Base-by-base conservation (phyloP, 2,888 invertebrate species). In the Scaptomyza cyrtandrae region DNA sequence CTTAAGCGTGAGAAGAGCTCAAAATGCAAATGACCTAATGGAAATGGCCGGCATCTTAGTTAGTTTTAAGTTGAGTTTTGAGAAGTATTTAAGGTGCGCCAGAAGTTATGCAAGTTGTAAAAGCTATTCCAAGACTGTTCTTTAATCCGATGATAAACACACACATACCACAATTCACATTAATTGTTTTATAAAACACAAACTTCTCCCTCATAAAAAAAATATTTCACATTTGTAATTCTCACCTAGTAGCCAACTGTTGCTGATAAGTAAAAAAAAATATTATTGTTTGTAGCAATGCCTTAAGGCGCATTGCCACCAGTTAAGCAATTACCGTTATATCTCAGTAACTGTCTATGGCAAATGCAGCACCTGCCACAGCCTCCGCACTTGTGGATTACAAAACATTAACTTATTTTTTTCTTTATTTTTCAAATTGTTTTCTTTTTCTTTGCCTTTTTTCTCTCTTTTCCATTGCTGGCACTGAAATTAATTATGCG, bases 401-500 rank as follows among this genome's bases (percentile, higher is more conserved):
- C 85, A 67, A 88, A 80, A 81, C 85, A 78, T 86, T 72, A 75
- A 78, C 82, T 87, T 87, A 81, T 85, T 86, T 81, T 70, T 66
- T 57, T 53, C 71, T 81, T 81, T 5, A 24, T 24, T 86, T 71
- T 68, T 79, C 59, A 75, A 60, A 65, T 71, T 66, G 65, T 50
- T 55, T 55, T 49, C 37, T 35, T 53, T 61, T 66, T 64, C 7
- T 37, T 31, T 57, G 41, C 16, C 3, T 29, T 27, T 31, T 43
- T 27, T 53, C 31, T 54, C 52, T 49, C 16, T 9, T 4, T 16
- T 16, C 41, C 45, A 11, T 59, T 60, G 54, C 75, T 65, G 81
- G 59, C 69, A 63, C 60, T 72, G 80, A 82, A 88, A 85, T 88
- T 88, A 86, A 88, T 90, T 89, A 90, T 88, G 89, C 84, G 90